Evolutionary conservation across 2,113 vertebrate genomes (phyloP), one percentile per base, ranked within the genome.

Genomic region (Rhinolophus sinicus): DNA sequence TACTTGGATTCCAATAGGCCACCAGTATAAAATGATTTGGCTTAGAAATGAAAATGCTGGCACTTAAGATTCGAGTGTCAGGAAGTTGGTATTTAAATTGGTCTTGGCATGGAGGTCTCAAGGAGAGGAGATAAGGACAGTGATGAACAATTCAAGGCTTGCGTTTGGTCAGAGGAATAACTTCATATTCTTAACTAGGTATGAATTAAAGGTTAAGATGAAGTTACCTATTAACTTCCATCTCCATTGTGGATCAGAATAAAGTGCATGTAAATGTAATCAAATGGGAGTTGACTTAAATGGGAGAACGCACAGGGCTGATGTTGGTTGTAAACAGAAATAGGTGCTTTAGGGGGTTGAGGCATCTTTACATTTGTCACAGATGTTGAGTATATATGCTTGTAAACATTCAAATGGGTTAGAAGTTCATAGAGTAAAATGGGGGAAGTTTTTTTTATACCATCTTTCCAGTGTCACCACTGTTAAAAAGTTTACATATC

Each of bases 41-140:
- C 18, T n/a, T 47, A 40, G 64, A 92, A 94, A 87, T 90, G 69
- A 83, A 93, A 82, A 88, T 90, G 35, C 50, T 97, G 54, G 64
- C 28, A 78, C 26, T 83, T 78, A 83, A 60, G 35, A 72, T 72
- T 88, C 35, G 69, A 10, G 15, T 75, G 58, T 88, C 28, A 72
- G 65, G 87, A 97, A 75, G 28, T 75, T 0, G 26, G 4, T 50
- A 30, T 85, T 88, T 50, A n/a, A 86, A 50, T 94, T 96, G 13
- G 8, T 89, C 30, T 54, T 65, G 38, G 33, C 8, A 28, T 19
- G 44, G 72, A 76, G 64, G 18, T 15, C 33, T 12, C 8, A 26
- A 24, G 16, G 47, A 58, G 40, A 40, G 86, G 78, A 52, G 60
- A 35, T 40, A 88, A 62, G n/a, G 38, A 35, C 35, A 78, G 50